phyloP scores from a whole-genome alignment of 2,113 vertebrate genomes.

The Meriones unguiculatus region DNA sequence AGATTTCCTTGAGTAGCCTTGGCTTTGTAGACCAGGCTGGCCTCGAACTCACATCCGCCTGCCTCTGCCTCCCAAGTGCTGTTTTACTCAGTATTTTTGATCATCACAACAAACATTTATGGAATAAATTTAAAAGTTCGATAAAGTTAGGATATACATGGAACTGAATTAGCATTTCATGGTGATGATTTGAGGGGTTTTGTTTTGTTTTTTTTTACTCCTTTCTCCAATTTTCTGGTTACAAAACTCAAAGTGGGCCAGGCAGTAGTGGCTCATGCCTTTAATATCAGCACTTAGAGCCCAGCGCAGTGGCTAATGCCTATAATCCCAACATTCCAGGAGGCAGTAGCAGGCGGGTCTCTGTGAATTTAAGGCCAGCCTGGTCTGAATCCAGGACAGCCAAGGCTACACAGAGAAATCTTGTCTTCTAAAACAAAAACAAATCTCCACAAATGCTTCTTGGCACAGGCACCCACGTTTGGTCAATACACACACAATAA shows the following conservation, averaged over 20 bases:
- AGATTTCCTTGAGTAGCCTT: too few species aligned
- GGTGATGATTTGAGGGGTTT: neutral
- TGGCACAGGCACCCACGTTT: neutral
- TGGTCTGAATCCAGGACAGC: too few species aligned
- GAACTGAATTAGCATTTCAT: neutral
- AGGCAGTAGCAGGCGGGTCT: too few species aligned
- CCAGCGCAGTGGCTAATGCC: too few species aligned
- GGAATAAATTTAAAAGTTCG: neutral
- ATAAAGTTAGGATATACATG: neutral
- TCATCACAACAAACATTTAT: constrained; percentile 9
- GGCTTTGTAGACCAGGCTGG: too few species aligned
- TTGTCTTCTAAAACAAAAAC: neutral
- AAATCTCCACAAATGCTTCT: neutral
- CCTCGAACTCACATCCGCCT: too few species aligned
- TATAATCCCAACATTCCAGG: too few species aligned
- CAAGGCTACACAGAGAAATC: too few species aligned
- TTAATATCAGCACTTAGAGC: neutral
- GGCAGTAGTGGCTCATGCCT: neutral
- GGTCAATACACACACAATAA: neutral
- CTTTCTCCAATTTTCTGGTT: neutral
- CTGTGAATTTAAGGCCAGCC: too few species aligned
- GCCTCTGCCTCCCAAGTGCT: too few species aligned
- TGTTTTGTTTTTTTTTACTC: neutral
- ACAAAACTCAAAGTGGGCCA: constrained; percentile 20
- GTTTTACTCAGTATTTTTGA: neutral